Evolutionary conservation across 2,888 invertebrate species (phyloP).

Genomic region (Drosophila koepferae): DNA sequence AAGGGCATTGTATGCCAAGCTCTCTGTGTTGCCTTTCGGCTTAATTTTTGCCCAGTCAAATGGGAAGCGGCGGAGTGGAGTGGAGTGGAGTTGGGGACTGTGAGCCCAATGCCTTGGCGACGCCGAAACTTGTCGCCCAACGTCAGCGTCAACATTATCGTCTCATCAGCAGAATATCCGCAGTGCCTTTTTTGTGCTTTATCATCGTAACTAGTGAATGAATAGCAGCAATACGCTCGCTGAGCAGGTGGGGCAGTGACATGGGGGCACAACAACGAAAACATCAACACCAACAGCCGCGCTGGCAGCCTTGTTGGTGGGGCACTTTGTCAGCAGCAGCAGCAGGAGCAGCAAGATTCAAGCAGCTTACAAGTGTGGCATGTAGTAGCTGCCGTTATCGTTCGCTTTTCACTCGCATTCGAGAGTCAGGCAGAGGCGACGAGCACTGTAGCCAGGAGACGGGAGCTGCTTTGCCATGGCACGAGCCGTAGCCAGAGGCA

Average conservation of each 20-base stretch:
- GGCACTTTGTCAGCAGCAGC: conserved; percentile 64
- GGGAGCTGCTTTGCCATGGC: conserved; percentile 11
- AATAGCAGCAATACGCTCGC: conserved; percentile 74
- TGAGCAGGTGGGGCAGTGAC: conserved; percentile 8
- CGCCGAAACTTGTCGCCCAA: conserved; percentile 25
- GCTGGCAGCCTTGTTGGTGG: conserved; percentile 42
- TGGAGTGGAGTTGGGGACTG: not conserved
- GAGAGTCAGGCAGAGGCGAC: conserved; percentile 38
- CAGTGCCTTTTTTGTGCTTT: conserved; percentile 77
- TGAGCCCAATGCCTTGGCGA: not conserved
- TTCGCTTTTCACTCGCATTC: conserved; percentile 76
- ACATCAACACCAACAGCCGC: conserved; percentile 55
- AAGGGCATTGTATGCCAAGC: conserved; percentile 15
- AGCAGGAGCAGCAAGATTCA: conserved; percentile 51
- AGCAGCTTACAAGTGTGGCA: conserved; percentile 80
- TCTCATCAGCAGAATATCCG: conserved; percentile 80
- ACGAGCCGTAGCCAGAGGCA: conserved; percentile 37
- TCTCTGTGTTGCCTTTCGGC: conserved; percentile 44
- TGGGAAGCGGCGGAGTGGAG: not conserved
- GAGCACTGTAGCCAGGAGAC: conserved; percentile 2
- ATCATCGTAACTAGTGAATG: conserved; percentile 81
- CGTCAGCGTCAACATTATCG: conserved; percentile 74
- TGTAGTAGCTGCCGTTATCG: conserved; percentile 78
- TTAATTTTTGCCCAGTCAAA: conserved; percentile 48
- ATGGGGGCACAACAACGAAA: conserved; percentile 43